Percentiles rank a stretch among this genome's conserved stretches.
phyloP scores from a whole-genome alignment of 2,888 invertebrate genomes.

The Melipona bicolor region DNA sequence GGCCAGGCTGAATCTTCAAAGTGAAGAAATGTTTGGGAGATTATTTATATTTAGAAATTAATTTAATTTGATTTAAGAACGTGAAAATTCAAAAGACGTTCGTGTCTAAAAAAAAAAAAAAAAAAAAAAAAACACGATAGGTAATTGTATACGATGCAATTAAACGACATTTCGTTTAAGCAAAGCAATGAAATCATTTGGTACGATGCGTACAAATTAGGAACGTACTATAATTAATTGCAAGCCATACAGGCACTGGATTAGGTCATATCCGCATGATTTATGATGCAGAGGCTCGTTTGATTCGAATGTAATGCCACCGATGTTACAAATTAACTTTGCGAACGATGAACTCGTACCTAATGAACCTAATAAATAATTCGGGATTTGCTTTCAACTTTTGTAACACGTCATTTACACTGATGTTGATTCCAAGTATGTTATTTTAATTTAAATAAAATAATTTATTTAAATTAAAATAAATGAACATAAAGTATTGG shows the following conservation, averaged over 20 bases:
- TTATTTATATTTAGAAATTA: neutral
- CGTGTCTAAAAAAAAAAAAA: too few relatives aligned
- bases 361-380: conserved; percentile 1
- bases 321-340: conserved; percentile 15
- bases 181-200: neutral
- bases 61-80: neutral
- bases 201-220: neutral
- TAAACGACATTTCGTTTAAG: neutral
- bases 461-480: too few relatives aligned
- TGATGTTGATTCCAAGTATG: too few relatives aligned
- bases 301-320: conserved; percentile 2
- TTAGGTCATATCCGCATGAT: conserved; percentile 3
- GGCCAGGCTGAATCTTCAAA: neutral
- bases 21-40: neutral
- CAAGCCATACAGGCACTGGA: neutral
- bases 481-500: too few relatives aligned
- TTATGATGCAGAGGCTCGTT: conserved; percentile 12
- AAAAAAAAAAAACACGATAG: too few relatives aligned
- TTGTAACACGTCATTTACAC: too few relatives aligned
- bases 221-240: neutral
- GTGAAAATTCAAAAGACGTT: too few relatives aligned
- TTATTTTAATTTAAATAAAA: too few relatives aligned
- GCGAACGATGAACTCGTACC: neutral
- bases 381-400: neutral
- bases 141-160: too few relatives aligned